Conservation (phyloP, 2,888 invertebrate species). For the Morpho deidamia region DNA sequence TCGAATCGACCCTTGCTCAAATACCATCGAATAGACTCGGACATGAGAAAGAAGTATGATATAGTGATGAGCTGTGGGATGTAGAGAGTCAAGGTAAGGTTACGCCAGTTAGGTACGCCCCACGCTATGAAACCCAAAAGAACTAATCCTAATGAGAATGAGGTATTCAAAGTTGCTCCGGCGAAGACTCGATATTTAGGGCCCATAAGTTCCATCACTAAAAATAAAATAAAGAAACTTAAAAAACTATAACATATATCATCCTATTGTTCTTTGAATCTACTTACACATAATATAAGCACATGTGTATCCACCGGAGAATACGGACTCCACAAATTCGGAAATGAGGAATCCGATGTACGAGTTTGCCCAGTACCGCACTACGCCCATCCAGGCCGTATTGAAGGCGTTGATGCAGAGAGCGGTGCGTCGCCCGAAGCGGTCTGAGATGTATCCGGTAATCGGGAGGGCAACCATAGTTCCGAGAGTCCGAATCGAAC, state of each 20-base stretch:
- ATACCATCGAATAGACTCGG: conserved; percentile 87
- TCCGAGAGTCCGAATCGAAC: conserved; percentile 83
- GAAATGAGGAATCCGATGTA: conserved; percentile 82
- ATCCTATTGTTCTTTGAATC: too few species aligned
- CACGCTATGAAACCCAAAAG: conserved; percentile 82
- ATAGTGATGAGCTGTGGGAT: conserved; percentile 82
- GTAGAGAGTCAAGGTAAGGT: conserved; percentile 81
- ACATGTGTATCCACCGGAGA: conserved; percentile 70
- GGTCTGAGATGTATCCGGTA: conserved; percentile 84
- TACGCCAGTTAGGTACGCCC: conserved; percentile 82
- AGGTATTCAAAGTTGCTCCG: conserved; percentile 82
- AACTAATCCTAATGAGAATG: conserved; percentile 84
- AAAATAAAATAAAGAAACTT: conserved; percentile 9
- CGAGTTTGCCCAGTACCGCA: conserved; percentile 76
- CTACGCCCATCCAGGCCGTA: conserved; percentile 80
- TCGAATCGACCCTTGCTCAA: conserved; percentile 82
- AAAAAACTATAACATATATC: too few species aligned
- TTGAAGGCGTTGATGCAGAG: conserved; percentile 76
- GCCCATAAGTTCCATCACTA: conserved; percentile 86
- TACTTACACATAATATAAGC: conserved; percentile 3
- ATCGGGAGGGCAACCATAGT: conserved; percentile 82
- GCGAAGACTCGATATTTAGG: conserved; percentile 83
- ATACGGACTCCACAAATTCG: conserved; percentile 84
- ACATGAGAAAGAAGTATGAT: conserved; percentile 81
- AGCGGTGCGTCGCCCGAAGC: conserved; percentile 80